Evolutionary conservation across 2,113 vertebrate species (phyloP), one percentile per base, ranked within the genome.

Genomic region (Sphaerodactylus townsendi): DNA sequence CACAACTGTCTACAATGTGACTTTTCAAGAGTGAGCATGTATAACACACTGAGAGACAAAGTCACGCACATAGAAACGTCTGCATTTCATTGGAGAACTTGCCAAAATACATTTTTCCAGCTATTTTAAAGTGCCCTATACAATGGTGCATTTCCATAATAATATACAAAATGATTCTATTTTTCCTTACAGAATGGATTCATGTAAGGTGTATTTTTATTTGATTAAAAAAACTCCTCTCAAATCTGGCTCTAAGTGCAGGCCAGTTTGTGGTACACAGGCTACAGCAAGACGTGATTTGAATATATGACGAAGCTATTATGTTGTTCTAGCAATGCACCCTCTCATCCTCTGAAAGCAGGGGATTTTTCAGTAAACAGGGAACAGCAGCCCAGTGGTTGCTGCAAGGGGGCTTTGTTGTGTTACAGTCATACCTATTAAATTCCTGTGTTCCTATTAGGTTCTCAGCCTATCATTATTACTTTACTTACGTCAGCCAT

Each of bases 401-500:
- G 53, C 46, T 66, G 2, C 30, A 82, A 62, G 44, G 48, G 82
- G 85, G 35, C 68, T 56, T 46, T 69, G 48, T 68, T 72, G 11
- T 35, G 41, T 56, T 37, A 17, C 39, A 82, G 37, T 74, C 69
- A 56, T 90, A 83, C 68, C 41, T 50, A 84, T 39, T 73, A 84
- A 86, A 83, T 82, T 77, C 70, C 69, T 53, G 37, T 83, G 71
- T 88, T 84, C 90, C 91, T 90, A 86, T 90, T 90, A 90, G 83
- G 85, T 90, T 92, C 71, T 82, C 81, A 72, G 78, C 80, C 85
- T 78, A 65, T 88, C 90, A 44, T 86, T 93, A 86, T 92, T 89
- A 87, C 90, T 81, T 39, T 65, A 69, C 76, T 91, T n/a, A n/a
- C 87, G 80, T 94, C 91, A 93, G 79, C 89, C 85, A 83, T 93